These are phyloP conservation scores for Priocnemis perturbator DNA, from an alignment of 2,888 invertebrate genomes.

Conservation along the genomic window DNA sequence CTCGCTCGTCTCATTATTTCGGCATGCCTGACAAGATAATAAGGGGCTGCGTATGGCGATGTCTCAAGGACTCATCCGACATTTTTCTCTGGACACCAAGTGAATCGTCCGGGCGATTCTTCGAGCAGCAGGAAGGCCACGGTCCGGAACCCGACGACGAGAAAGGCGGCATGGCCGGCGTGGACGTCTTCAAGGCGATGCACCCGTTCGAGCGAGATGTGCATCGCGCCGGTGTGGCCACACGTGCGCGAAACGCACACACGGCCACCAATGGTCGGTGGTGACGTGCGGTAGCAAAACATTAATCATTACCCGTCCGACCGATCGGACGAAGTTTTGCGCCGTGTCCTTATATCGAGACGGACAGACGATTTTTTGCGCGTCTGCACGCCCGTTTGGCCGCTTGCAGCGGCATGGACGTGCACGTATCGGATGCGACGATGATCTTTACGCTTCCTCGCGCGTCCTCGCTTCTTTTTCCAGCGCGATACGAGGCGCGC, in stretches of 20 bases:
- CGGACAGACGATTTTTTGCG: slow-evolving; percentile 38
- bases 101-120: slow-evolving; percentile 40
- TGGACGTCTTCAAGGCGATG: slow-evolving; percentile 58
- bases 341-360: slow-evolving; percentile 42
- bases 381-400: slow-evolving; percentile 18
- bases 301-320: slow-evolving; percentile 59
- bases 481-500: too few species aligned
- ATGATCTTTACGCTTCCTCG: neutral
- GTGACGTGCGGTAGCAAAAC: slow-evolving; percentile 58
- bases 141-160: neutral
- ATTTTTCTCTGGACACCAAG: slow-evolving; percentile 33
- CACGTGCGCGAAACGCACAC: neutral
- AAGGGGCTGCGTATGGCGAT: slow-evolving; percentile 42
- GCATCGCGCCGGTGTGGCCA: slow-evolving; percentile 1
- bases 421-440: neutral
- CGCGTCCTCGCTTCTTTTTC: neutral
- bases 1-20: slow-evolving; percentile 37
- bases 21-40: slow-evolving; percentile 52
- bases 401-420: neutral
- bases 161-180: slow-evolving; percentile 26
- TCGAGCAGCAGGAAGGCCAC: slow-evolving; percentile 47
- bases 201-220: slow-evolving; percentile 21
- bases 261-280: slow-evolving; percentile 36
- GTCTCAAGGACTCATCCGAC: slow-evolving; percentile 47
- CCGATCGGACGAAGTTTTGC: slow-evolving; percentile 35